Base-by-base conservation (phyloP, 2,888 invertebrate species). In the Malthinus flaveolus region DNA sequence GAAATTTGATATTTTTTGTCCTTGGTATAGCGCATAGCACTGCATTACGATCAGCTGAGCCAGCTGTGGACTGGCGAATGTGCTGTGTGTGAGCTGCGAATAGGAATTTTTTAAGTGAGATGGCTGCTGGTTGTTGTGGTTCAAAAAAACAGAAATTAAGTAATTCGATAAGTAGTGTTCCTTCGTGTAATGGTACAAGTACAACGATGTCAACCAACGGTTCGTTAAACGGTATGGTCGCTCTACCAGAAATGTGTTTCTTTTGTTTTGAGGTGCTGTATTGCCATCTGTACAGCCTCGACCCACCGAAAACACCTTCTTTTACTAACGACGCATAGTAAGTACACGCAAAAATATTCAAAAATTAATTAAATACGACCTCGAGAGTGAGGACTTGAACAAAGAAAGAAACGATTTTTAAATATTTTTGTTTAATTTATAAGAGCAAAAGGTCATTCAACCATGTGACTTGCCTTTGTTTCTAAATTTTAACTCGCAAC, bases 261-360 rank as follows among this genome's bases (percentile, higher is more conserved):
- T 98, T 93, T 84, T 99, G 99, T 86, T 99, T 98, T 84, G 98
- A 99, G 83, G 96, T 97, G 71, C 88, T 99, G 68, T 92, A 96
- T 81, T 89, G 90, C 80, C 94, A 97, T 82, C 85, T 99, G 74
- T 91, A 96, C 81, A 93, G 91, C 78, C 85, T 93, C 78, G 95
- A 96, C 70, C 90, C 93, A 69, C 97, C 97, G 68, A 91, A 90
- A 79, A 85, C 89, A 70, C 95, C 97, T 73, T 85, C 87, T 80
- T 97, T 98, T 81, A 91, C 93, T 75, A 96, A 97, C 79, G 95
- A 96, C 76, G 89, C 94, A 78, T 96, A 90, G 95, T 96, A 85
- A 92, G 93, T 88, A 76, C 57, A 62, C 37, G 15, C 9, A 35
- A 42, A 55, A 37, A 31, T 31, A 12, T 7, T 31, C n/a, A 5